phyloP scores from a whole-genome alignment of 92 coral and sea anemone genomes.

The Epizoanthus rinbou region DNA sequence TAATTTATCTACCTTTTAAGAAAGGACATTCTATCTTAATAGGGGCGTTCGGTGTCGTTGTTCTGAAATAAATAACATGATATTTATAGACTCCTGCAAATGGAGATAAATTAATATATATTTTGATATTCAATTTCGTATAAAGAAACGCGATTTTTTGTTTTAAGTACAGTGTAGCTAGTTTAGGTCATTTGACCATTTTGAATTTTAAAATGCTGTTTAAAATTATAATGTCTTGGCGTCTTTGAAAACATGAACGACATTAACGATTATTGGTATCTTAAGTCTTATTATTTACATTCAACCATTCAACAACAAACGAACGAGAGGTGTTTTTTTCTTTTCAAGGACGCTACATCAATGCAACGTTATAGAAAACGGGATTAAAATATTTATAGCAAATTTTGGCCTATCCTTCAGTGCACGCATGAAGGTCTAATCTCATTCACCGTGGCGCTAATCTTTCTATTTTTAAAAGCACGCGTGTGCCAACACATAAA shows the following conservation, averaged over 20 bases:
- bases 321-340: background rate
- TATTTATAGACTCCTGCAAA: background rate
- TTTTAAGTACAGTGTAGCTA: background rate
- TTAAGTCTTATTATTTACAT: background rate
- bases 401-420: too few relatives aligned
- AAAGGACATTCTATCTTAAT: background rate
- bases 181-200: too few relatives aligned
- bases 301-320: background rate
- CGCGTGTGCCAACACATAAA: too few relatives aligned
- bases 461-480: too few relatives aligned
- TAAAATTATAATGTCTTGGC: background rate
- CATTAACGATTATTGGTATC: background rate
- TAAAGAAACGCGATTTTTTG: background rate
- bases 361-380: too few relatives aligned
- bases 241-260: background rate
- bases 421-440: too few relatives aligned
- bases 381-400: too few relatives aligned
- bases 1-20: background rate
- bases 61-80: background rate
- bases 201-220: background rate
- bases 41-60: background rate
- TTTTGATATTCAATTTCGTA: background rate
- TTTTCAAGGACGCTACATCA: background rate
- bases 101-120: background rate
- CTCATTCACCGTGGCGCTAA: too few relatives aligned